Conservation (phyloP, 2,113 vertebrate species). For the Rana temporaria region DNA sequence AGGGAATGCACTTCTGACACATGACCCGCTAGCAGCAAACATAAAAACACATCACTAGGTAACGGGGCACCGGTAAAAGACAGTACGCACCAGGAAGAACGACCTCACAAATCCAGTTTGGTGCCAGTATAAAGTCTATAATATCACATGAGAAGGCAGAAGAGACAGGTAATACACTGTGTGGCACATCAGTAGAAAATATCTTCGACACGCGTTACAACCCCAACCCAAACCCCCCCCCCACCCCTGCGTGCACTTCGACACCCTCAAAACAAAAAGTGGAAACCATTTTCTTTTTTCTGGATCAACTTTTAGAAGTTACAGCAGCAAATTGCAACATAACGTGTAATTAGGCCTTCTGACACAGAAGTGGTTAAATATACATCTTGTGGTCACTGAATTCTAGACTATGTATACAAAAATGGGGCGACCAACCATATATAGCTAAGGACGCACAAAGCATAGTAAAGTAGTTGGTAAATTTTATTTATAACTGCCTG, state of each 20-base stretch:
- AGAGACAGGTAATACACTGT: not conserved
- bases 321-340: conserved; percentile 33
- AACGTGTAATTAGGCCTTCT: conserved; percentile 48
- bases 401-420: conserved; percentile 24
- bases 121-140: conserved; percentile 1
- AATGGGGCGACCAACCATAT: conserved; percentile 71
- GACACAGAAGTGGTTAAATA: conserved; percentile 57
- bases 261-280: not conserved
- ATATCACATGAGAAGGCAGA: not conserved
- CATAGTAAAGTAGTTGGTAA: conserved; percentile 71
- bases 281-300: not conserved
- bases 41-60: not conserved
- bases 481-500: conserved; percentile 70
- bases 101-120: not conserved
- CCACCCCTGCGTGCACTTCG: not conserved
- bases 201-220: not conserved
- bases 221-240: no score
- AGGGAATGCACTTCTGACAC: no score
- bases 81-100: not conserved
- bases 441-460: conserved; percentile 80
- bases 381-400: conserved; percentile 43
- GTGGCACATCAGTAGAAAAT: not conserved
- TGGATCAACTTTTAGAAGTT: conserved; percentile 35
- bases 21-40: not conserved
- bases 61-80: not conserved